phyloP scores from a whole-genome alignment of 2,113 vertebrate genomes.

The Catharus fuscescens region DNA sequence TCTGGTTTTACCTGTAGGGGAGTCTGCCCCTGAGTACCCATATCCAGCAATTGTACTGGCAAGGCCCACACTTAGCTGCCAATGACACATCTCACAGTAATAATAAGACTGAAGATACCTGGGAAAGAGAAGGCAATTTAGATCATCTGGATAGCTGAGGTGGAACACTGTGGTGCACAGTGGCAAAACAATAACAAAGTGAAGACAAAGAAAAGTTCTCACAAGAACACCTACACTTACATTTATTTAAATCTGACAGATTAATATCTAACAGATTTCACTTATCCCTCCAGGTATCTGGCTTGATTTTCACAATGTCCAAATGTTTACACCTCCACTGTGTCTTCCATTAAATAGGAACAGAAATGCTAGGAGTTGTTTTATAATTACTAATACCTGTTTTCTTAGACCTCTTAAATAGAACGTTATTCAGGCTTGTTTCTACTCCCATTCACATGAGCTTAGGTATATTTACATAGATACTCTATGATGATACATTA shows the following conservation, averaged over 20 bases:
- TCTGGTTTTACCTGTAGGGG: neutral
- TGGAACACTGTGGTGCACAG: neutral
- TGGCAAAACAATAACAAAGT: neutral
- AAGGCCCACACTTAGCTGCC: neutral
- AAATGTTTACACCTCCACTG: neutral
- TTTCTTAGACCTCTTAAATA: neutral
- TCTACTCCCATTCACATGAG: neutral
- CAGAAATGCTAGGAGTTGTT: neutral
- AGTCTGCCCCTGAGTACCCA: neutral
- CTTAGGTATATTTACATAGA: neutral
- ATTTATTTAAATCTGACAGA: neutral
- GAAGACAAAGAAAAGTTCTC: neutral
- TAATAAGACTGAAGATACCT: neutral
- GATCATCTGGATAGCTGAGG: neutral
- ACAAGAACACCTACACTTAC: neutral
- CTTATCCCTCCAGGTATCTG: neutral
- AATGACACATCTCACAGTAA: neutral
- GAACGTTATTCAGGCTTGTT: neutral
- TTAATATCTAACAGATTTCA: neutral
- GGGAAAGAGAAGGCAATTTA: neutral
- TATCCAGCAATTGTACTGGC: neutral
- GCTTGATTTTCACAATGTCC: neutral
- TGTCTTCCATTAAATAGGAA: neutral
- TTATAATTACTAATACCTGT: neutral
- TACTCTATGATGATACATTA: neutral